phyloP scores from a whole-genome alignment of 1,140 invertebrate genomes.

The Dermatophagoides farinae region DNA sequence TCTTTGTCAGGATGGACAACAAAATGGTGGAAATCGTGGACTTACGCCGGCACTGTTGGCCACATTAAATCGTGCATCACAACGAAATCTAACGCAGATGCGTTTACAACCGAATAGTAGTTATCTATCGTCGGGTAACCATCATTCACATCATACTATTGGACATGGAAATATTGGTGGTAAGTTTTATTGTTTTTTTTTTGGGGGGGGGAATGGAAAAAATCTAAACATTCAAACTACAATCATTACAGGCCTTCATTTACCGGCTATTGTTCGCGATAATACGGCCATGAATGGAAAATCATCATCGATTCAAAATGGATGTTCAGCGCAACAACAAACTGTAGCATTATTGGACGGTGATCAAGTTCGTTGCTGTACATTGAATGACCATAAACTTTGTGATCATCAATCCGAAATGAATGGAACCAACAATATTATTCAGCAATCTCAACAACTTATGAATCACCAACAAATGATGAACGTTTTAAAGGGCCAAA shows the following conservation, averaged over 20 bases:
- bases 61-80: background rate
- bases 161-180: background rate
- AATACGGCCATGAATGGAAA: constrained; percentile 1
- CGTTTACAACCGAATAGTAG: constrained; percentile 5
- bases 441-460: background rate
- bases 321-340: background rate
- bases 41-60: background rate
- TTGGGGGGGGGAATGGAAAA: background rate
- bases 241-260: constrained; percentile 3
- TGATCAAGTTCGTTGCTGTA: constrained; percentile 8
- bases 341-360: constrained; percentile 4
- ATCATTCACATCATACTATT: background rate
- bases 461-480: background rate
- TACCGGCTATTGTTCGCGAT: constrained; percentile 7
- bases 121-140: background rate
- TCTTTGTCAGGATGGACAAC: background rate
- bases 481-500: background rate
- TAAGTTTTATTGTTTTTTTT: background rate
- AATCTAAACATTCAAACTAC: background rate
- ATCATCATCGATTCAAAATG: background rate
- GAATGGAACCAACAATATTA: background rate
- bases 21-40: background rate
- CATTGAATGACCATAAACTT: constrained; percentile 7
- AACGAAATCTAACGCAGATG: background rate
- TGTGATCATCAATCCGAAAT: constrained; percentile 7